phyloP scores from a whole-genome alignment of 2,797 vertebrate genomes.

The Lithobates sylvaticus region DNA sequence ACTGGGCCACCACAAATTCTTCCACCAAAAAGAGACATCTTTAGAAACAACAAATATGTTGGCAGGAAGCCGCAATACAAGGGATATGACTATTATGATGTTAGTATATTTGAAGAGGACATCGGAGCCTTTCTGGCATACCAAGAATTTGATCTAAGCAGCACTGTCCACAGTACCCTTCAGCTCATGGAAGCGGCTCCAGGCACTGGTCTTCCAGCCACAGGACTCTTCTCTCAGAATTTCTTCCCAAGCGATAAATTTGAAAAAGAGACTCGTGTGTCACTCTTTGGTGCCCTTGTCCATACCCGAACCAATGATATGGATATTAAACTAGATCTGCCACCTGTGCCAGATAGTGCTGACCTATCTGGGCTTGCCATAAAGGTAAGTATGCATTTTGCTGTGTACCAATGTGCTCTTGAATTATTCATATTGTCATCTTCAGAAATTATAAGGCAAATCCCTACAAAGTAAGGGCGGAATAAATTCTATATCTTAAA shows the following conservation, averaged over 20 bases:
- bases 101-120: constrained; percentile 75
- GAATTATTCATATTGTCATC: too few relatives aligned
- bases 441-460: too few relatives aligned
- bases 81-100: constrained; percentile 77
- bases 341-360: constrained; percentile 90
- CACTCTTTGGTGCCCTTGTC: constrained; percentile 92
- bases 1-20: constrained; percentile 81
- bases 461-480: too few relatives aligned
- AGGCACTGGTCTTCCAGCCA: constrained; percentile 80
- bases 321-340: constrained; percentile 91
- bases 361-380: constrained; percentile 91
- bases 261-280: constrained; percentile 88
- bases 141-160: constrained; percentile 70
- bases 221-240: constrained; percentile 76
- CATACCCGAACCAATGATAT: constrained; percentile 90
- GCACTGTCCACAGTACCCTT: constrained; percentile 76
- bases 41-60: constrained; percentile 72
- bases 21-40: constrained; percentile 78
- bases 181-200: constrained; percentile 88
- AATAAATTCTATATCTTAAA: too few relatives aligned
- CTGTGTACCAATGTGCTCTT: too few relatives aligned
- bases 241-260: constrained; percentile 81
- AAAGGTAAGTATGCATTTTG: constrained; percentile 77
- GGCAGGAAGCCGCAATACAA: constrained; percentile 73
- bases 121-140: constrained; percentile 68